phyloP scores from a whole-genome alignment of 2,797 vertebrate species.

The Phrynocephalus forsythii region DNA sequence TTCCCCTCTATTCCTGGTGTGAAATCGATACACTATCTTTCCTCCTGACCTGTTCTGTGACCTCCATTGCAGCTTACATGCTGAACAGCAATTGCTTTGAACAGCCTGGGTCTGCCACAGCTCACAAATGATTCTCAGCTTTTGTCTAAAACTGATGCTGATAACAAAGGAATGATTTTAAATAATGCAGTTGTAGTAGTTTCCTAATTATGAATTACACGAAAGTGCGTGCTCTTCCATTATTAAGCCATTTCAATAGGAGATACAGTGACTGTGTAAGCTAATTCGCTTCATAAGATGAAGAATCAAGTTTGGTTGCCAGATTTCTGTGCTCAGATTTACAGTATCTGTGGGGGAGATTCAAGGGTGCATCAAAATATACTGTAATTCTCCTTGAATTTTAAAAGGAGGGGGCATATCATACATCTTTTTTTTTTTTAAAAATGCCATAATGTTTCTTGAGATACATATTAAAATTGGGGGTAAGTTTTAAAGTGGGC shows the following conservation, averaged over 20 bases:
- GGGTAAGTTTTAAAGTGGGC: not conserved
- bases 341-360: slow-evolving; percentile 2
- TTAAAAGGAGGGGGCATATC: slow-evolving; percentile 25
- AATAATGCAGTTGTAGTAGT: slow-evolving; percentile 78
- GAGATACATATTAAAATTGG: not conserved
- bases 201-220: slow-evolving; percentile 88
- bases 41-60: slow-evolving; percentile 88
- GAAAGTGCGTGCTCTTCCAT: slow-evolving; percentile 75
- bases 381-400: slow-evolving; percentile 36
- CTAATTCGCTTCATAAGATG: slow-evolving; percentile 33
- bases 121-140: slow-evolving; percentile 83
- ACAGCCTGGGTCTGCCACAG: slow-evolving; percentile 84
- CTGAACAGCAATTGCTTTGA: slow-evolving; percentile 90
- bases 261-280: slow-evolving; percentile 51
- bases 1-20: slow-evolving; percentile 84
- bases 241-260: slow-evolving; percentile 71
- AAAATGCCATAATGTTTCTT: slow-evolving; percentile 7
- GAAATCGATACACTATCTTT: slow-evolving; percentile 94
- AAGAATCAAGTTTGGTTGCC: slow-evolving; percentile 26
- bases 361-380: not conserved
- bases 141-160: slow-evolving; percentile 82
- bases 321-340: slow-evolving; percentile 57
- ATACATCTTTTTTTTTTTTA: not conserved
- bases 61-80: slow-evolving; percentile 88
- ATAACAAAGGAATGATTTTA: slow-evolving; percentile 84